A percentile compares a stretch with the other conserved stretches of the same genome.
Conservation (phyloP, 2,113 vertebrate genomes). For the Microcebus griseorufus region DNA sequence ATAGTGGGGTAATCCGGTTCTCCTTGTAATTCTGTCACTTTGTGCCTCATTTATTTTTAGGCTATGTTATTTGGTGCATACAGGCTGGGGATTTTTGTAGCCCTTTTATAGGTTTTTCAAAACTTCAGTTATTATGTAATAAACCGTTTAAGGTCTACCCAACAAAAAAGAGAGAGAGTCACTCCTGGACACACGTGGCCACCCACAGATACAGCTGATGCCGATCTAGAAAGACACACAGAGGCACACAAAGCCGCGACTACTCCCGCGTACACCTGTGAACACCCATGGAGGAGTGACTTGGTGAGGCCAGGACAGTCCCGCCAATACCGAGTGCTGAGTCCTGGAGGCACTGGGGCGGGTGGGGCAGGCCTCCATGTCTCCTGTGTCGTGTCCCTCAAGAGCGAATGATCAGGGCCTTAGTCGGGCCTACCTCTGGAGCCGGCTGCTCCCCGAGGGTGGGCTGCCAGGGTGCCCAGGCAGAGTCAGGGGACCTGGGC, state of each 20-base stretch:
- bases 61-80: neutral
- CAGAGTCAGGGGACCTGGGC: neutral
- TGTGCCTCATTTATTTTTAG: neutral
- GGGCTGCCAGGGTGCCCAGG: neutral
- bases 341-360: neutral
- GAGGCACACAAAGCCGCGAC: accelerated
- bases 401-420: neutral
- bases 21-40: neutral
- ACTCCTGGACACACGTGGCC: neutral
- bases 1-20: neutral
- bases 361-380: neutral
- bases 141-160: neutral
- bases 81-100: neutral
- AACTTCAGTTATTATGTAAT: neutral
- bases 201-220: neutral
- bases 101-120: neutral
- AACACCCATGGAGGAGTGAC: neutral
- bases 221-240: neutral
- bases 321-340: neutral
- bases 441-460: neutral
- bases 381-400: neutral
- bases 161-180: neutral
- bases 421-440: neutral
- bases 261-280: accelerated
- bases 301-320: neutral